phyloP scores from a whole-genome alignment of 37 sponge, comb jelly and placozoan genomes.

The Beroe forskalii region DNA sequence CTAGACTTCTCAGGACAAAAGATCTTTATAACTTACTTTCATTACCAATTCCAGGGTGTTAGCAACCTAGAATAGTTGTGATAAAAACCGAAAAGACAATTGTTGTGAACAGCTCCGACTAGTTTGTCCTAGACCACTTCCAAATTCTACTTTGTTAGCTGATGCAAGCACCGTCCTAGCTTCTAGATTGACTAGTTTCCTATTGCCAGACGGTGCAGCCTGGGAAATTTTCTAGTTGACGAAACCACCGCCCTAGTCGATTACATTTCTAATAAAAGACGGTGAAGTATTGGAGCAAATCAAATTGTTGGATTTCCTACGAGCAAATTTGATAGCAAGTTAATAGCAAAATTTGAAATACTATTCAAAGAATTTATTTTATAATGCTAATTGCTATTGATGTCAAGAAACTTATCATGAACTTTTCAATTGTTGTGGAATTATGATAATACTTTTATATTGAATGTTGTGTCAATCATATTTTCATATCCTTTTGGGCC shows the following conservation, averaged over 20 bases:
- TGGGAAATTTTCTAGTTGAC: background rate
- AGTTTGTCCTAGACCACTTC: background rate
- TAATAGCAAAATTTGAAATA: background rate
- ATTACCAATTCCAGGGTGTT: background rate
- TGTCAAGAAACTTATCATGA: too few species aligned
- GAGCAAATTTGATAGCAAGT: background rate
- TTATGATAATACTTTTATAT: too few species aligned
- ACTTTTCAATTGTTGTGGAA: too few species aligned
- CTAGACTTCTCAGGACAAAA: too few species aligned
- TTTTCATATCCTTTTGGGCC: too few species aligned
- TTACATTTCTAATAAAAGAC: background rate
- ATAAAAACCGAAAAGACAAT: background rate
- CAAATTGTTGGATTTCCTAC: background rate
- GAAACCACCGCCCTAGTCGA: background rate
- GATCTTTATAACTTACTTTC: background rate
- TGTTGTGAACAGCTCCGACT: background rate
- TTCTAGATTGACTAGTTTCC: background rate
- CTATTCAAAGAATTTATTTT: too few species aligned
- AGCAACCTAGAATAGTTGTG: too few species aligned
- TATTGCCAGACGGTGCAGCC: background rate
- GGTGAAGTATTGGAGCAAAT: background rate
- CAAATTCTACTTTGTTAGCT: background rate
- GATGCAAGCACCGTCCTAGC: background rate
- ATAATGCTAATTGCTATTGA: too few species aligned
- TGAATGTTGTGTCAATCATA: too few species aligned